These are phyloP conservation scores for Dromius quadrimaculatus DNA, from an alignment of 2,888 invertebrate species.

Conservation along the genomic window DNA sequence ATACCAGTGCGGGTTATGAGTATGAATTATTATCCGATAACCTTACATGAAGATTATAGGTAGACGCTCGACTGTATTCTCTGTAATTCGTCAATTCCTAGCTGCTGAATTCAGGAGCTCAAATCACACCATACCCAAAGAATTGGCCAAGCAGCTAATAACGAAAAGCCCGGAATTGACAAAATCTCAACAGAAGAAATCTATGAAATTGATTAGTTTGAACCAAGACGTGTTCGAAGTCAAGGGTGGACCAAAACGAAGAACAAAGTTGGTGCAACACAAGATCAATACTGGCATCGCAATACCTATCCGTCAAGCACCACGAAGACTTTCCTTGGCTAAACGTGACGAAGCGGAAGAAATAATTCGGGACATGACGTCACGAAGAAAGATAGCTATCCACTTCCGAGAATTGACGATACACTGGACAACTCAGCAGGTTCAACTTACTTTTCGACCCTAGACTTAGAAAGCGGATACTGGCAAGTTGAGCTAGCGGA, in stretches of 20 bases:
- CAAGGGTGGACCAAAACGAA: not conserved
- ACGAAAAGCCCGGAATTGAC: not conserved
- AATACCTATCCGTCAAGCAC: not conserved
- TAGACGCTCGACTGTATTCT: too few relatives aligned
- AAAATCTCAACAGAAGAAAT: not conserved
- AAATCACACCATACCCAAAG: too few relatives aligned
- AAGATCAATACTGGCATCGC: conserved; percentile 6
- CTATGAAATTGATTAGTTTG: not conserved
- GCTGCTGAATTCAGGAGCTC: too few relatives aligned
- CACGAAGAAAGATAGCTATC: too few relatives aligned
- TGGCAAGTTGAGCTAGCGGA: too few relatives aligned
- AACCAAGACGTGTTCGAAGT: conserved; percentile 7
- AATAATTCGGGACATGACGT: not conserved
- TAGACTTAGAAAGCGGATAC: too few relatives aligned
- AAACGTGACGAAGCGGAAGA: not conserved
- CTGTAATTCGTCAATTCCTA: too few relatives aligned
- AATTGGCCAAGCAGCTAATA: not conserved
- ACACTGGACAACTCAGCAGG: conserved; percentile 53
- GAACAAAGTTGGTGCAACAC: not conserved
- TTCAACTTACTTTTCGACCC: too few relatives aligned
- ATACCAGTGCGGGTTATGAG: too few relatives aligned
- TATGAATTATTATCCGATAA: too few relatives aligned
- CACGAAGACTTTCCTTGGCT: not conserved
- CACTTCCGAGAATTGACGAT: too few relatives aligned
- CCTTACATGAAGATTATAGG: too few relatives aligned